phyloP scores from a whole-genome alignment of 2,888 invertebrate species.

The Xiphydria camelus region DNA sequence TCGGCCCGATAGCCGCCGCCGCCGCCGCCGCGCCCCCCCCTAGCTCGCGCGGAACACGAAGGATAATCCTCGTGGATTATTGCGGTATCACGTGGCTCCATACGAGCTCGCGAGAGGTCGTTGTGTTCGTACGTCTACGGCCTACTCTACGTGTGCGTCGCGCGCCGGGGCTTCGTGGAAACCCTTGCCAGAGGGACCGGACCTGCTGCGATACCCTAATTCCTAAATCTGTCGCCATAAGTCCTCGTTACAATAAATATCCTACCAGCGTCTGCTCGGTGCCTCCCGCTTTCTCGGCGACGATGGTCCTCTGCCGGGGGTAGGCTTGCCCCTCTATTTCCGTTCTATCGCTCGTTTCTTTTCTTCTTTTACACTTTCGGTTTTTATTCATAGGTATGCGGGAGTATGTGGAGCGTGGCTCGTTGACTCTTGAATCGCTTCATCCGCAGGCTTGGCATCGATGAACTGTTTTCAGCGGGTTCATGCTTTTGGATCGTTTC shows the following conservation, averaged over 20 bases:
- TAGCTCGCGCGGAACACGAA: slow-evolving; percentile 39
- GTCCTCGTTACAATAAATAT: slow-evolving; percentile 59
- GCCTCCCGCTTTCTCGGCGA: slow-evolving; percentile 5
- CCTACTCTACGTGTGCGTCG: not conserved
- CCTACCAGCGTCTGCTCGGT: slow-evolving; percentile 41
- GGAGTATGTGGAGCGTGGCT: too few species aligned
- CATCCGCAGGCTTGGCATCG: too few species aligned
- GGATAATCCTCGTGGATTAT: slow-evolving; percentile 58
- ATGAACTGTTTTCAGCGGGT: too few species aligned
- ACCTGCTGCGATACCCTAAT: slow-evolving; percentile 57
- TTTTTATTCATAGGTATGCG: too few species aligned
- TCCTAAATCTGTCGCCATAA: slow-evolving; percentile 60
- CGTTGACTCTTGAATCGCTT: too few species aligned
- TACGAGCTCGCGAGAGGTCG: slow-evolving; percentile 45
- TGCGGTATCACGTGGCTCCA: slow-evolving; percentile 58
- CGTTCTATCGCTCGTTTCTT: too few species aligned
- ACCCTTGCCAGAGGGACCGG: slow-evolving; percentile 48
- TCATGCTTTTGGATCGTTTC: too few species aligned
- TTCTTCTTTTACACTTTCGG: too few species aligned
- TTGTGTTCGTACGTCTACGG: not conserved
- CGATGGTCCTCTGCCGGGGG: too few species aligned
- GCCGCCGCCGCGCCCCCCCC: too few species aligned
- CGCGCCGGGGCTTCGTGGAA: slow-evolving; percentile 42
- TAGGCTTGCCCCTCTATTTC: not conserved
- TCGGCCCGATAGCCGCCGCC: slow-evolving; percentile 42